Conservation (phyloP, 2,888 invertebrate genomes). For the Baccha elongata region DNA sequence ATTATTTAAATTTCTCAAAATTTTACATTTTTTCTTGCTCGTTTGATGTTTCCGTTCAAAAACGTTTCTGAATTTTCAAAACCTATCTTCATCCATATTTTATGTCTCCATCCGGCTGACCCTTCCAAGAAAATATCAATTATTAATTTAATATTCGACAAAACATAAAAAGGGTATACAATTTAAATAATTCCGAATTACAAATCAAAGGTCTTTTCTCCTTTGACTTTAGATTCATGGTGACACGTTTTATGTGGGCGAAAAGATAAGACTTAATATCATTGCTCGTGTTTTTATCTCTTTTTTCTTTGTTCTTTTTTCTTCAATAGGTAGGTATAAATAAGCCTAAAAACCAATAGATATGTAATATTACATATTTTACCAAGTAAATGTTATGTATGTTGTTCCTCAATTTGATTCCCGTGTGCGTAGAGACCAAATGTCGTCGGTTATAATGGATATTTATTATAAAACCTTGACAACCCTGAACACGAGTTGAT, state of each 20-base stretch:
- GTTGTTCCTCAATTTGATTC: constrained; percentile 23
- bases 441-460: constrained; percentile 10
- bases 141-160: too few relatives aligned
- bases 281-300: background rate
- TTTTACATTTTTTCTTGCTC: too few relatives aligned
- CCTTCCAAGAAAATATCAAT: too few relatives aligned
- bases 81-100: too few relatives aligned
- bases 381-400: constrained; percentile 11
- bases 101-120: too few relatives aligned
- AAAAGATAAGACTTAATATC: constrained; percentile 27
- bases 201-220: too few relatives aligned
- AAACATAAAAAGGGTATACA: too few relatives aligned
- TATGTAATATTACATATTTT: constrained; percentile 4
- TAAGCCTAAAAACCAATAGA: background rate
- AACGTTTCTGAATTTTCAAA: too few relatives aligned
- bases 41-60: too few relatives aligned
- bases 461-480: constrained; percentile 14
- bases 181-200: too few relatives aligned
- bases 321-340: too few relatives aligned
- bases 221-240: background rate
- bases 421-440: background rate
- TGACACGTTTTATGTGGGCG: constrained; percentile 44
- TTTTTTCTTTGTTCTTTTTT: background rate
- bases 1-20: too few relatives aligned
- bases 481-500: constrained; percentile 1